Evolutionary conservation across 2,888 invertebrate species (phyloP).

Genomic region (Cephus rjabovi): DNA sequence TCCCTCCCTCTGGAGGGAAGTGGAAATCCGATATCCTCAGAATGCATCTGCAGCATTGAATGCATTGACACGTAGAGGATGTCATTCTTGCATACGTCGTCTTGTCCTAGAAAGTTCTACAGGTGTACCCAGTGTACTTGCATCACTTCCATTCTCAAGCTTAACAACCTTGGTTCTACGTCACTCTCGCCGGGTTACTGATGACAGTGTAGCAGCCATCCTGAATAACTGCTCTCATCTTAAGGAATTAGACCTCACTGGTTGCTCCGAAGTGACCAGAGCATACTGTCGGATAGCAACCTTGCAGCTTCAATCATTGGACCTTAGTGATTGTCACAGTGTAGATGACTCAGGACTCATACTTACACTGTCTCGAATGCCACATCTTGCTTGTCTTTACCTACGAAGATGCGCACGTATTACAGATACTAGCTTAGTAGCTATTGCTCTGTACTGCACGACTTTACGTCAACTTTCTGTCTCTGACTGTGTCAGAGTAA

Average conservation of each 20-base stretch:
- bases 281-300: constrained; percentile 47
- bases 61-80: constrained; percentile 52
- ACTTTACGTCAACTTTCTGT: constrained; percentile 88
- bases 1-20: constrained; percentile 75
- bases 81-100: constrained; percentile 48
- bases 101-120: constrained; percentile 54
- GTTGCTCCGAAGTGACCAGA: constrained; percentile 48
- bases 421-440: constrained; percentile 92
- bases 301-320: constrained; percentile 86
- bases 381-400: constrained; percentile 88
- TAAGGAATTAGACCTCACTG: constrained; percentile 55
- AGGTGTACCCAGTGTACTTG: constrained; percentile 49
- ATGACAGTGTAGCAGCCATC: constrained; percentile 49
- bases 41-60: constrained; percentile 48
- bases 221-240: constrained; percentile 54
- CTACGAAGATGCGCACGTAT: constrained; percentile 89
- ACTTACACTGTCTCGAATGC: constrained; percentile 87
- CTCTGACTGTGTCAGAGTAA: constrained; percentile 89
- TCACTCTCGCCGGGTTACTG: constrained; percentile 51
- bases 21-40: constrained; percentile 55
- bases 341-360: constrained; percentile 88
- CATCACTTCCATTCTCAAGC: constrained; percentile 51
- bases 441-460: constrained; percentile 89
- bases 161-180: constrained; percentile 64
- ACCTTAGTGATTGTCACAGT: constrained; percentile 89